Conservation (phyloP, 2,888 invertebrate genomes). For the Apamea crenata region DNA sequence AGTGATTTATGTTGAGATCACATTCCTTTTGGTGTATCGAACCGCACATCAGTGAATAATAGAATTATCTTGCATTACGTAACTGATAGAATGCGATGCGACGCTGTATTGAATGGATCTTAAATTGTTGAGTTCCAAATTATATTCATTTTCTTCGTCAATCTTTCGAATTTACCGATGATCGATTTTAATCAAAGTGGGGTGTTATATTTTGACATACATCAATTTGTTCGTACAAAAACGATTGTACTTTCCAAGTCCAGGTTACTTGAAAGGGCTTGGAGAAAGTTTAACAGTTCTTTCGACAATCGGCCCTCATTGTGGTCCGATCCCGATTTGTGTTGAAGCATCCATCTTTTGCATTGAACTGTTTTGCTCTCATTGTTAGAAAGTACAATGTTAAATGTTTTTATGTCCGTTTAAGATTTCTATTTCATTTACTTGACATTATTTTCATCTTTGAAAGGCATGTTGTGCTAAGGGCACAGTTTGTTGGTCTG, state of each 20-base stretch:
- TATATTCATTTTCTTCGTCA: constrained; percentile 25
- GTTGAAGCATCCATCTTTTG: constrained; percentile 81
- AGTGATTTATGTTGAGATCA: constrained; percentile 43
- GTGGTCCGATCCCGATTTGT: constrained; percentile 82
- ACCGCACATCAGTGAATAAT: constrained; percentile 32
- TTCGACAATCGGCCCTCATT: constrained; percentile 82
- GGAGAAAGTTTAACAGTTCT: constrained; percentile 86
- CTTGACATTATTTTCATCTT: constrained; percentile 34
- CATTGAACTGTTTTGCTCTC: constrained; percentile 74
- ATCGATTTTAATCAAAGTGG: constrained; percentile 27
- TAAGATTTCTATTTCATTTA: constrained; percentile 52
- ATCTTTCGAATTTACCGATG: constrained; percentile 14
- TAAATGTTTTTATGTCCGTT: constrained; percentile 58
- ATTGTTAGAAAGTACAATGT: constrained; percentile 77
- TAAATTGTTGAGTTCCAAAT: constrained; percentile 19
- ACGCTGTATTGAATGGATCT: constrained; percentile 26
- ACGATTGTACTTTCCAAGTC: constrained; percentile 62
- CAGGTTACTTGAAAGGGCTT: constrained; percentile 79
- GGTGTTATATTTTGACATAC: constrained; percentile 30
- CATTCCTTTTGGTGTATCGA: constrained; percentile 38
- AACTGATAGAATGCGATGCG: constrained; percentile 61
- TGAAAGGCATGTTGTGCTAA: constrained; percentile 16
- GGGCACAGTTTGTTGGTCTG: background rate
- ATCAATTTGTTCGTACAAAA: constrained; percentile 32
- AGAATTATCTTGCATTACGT: constrained; percentile 33